phyloP scores from a whole-genome alignment of 2,113 vertebrate genomes.

The Hyaena hyaena region DNA sequence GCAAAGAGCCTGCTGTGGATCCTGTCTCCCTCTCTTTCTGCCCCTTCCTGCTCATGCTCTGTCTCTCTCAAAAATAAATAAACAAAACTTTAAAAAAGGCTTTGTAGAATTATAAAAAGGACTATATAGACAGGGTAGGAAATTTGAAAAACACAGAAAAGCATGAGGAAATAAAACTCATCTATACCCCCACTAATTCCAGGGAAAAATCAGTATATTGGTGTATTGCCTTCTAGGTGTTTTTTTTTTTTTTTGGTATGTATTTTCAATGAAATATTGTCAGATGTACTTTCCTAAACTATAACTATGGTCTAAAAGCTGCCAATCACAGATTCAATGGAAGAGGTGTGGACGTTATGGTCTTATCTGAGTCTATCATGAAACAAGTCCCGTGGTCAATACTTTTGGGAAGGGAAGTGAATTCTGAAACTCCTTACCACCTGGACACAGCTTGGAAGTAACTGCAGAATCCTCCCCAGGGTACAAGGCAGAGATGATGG shows the following conservation, averaged over 20 bases:
- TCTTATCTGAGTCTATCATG: neutral
- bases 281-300: neutral
- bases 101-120: conserved; percentile 4
- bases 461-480: neutral
- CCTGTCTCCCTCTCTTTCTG: too few species aligned
- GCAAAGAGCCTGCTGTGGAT: too few species aligned
- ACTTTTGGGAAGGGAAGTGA: neutral
- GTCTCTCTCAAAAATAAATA: too few species aligned
- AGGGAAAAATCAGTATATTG: neutral
- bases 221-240: neutral
- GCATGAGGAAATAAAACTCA: neutral
- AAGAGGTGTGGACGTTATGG: neutral
- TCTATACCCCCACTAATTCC: neutral
- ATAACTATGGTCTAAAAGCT: neutral
- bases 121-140: neutral
- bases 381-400: neutral
- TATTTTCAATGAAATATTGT: neutral
- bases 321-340: too few species aligned
- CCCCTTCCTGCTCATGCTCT: too few species aligned
- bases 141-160: conserved; percentile 6
- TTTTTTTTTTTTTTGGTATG: neutral
- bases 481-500: neutral
- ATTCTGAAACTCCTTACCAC: neutral
- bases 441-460: neutral
- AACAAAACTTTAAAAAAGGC: neutral